These are phyloP conservation scores for Chloropsis hardwickii DNA, from an alignment of 2,113 vertebrate species.

Conservation along the genomic window DNA sequence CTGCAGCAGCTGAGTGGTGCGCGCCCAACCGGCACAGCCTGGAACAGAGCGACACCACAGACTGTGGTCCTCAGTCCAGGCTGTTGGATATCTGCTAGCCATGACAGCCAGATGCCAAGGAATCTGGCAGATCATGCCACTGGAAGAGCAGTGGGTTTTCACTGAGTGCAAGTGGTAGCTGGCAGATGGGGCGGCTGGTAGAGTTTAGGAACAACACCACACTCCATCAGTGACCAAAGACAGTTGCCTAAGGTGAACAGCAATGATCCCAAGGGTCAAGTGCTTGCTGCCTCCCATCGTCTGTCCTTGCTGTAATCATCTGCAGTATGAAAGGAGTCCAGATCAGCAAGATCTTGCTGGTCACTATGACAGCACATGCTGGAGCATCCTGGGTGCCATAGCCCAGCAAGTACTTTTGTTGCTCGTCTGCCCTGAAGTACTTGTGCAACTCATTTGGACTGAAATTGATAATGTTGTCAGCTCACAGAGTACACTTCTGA, in stretches of 20 bases:
- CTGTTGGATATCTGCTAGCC: background rate
- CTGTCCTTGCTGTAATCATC: background rate
- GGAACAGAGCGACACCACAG: background rate
- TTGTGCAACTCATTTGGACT: background rate
- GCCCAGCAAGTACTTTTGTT: background rate
- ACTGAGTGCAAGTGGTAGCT: background rate
- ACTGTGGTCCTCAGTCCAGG: background rate
- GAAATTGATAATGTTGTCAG: background rate
- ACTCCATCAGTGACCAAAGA: background rate
- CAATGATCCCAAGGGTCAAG: background rate
- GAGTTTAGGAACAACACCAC: fast-evolving
- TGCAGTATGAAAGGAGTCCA: background rate
- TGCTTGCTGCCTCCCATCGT: background rate
- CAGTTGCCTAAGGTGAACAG: background rate
- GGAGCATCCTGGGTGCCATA: background rate
- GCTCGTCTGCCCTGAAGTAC: background rate
- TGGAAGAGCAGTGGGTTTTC: background rate
- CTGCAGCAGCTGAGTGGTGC: fast-evolving
- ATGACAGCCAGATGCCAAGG: background rate
- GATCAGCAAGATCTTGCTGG: background rate
- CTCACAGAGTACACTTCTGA: background rate
- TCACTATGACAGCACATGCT: background rate
- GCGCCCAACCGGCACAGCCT: background rate
- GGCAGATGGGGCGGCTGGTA: background rate
- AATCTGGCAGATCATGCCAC: background rate